These are phyloP conservation scores for Bergia puertoricense DNA, from an alignment of 92 coral and sea anemone genomes.

Conservation along the genomic window DNA sequence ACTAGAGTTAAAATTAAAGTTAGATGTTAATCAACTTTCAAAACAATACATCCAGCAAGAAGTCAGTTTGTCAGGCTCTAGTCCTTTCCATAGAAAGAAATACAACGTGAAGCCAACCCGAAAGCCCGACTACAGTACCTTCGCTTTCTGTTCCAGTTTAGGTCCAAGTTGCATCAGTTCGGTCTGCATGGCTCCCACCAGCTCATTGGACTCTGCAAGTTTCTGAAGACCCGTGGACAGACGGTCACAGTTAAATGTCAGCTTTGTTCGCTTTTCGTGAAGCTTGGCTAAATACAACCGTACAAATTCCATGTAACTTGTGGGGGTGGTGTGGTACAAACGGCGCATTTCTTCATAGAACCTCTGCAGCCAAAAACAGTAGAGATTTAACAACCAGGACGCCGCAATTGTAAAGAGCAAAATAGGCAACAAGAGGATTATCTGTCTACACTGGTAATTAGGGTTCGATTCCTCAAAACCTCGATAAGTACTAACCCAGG, in stretches of 20 bases:
- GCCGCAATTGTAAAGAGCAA: too few species aligned
- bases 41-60: too few species aligned
- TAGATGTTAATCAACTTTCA: too few species aligned
- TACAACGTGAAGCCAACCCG: neutral
- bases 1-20: too few species aligned
- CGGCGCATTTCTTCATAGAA: conserved; percentile 82
- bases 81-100: neutral
- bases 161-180: conserved; percentile 91
- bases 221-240: conserved; percentile 78
- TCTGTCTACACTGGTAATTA: too few species aligned
- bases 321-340: conserved; percentile 84
- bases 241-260: conserved; percentile 71
- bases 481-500: too few species aligned
- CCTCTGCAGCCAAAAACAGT: conserved; percentile 31
- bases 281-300: conserved; percentile 67
- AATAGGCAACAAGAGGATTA: too few species aligned
- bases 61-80: too few species aligned
- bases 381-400: neutral
- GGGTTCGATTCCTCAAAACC: too few species aligned
- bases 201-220: conserved; percentile 77
- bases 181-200: conserved; percentile 86
- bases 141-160: conserved; percentile 79
- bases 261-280: conserved; percentile 72
- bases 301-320: conserved; percentile 92
- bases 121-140: conserved; percentile 44